A percentile compares a stretch with the other conserved stretches of the same genome.
These are phyloP conservation scores for Rosalia funebris DNA, from an alignment of 2,888 invertebrate species.

Conservation along the genomic window DNA sequence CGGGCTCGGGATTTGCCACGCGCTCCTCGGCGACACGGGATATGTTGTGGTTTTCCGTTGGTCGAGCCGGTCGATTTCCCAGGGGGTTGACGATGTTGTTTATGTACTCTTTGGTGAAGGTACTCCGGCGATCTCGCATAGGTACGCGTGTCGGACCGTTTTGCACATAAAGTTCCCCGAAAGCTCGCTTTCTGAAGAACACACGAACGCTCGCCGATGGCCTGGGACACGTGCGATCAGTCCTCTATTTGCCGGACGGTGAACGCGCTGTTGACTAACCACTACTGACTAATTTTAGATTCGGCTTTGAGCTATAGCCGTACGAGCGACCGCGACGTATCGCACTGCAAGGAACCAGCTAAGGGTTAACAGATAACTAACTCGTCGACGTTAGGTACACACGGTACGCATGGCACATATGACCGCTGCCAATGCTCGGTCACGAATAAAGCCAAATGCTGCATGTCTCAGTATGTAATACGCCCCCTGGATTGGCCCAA, in stretches of 20 bases:
- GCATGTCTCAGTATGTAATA: conserved; percentile 49
- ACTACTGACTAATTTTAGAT: conserved; percentile 57
- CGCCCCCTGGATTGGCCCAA: conserved; percentile 57
- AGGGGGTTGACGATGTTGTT: conserved; percentile 62
- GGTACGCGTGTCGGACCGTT: conserved; percentile 57
- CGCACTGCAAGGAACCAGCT: conserved; percentile 44
- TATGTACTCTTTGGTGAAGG: conserved; percentile 64
- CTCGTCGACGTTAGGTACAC: too few relatives aligned
- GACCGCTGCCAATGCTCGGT: conserved; percentile 47
- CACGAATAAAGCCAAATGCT: conserved; percentile 48
- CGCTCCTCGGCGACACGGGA: conserved; percentile 54
- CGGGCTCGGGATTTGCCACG: conserved; percentile 53
- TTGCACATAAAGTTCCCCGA: conserved; percentile 54
- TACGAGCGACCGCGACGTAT: conserved; percentile 30
- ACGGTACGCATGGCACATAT: conserved; percentile 49
- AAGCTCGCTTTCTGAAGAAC: conserved; percentile 19
- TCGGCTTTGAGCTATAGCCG: conserved; percentile 51
- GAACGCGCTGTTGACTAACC: conserved; percentile 47
- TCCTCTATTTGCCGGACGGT: conserved; percentile 37
- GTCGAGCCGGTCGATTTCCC: conserved; percentile 68
- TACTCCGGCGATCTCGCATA: conserved; percentile 64
- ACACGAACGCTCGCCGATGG: background rate
- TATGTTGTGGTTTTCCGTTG: conserved; percentile 59
- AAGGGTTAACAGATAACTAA: conserved; percentile 49
- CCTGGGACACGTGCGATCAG: conserved; percentile 47